Conservation (phyloP, 2,797 vertebrate genomes). For the Cyprinella venusta region DNA sequence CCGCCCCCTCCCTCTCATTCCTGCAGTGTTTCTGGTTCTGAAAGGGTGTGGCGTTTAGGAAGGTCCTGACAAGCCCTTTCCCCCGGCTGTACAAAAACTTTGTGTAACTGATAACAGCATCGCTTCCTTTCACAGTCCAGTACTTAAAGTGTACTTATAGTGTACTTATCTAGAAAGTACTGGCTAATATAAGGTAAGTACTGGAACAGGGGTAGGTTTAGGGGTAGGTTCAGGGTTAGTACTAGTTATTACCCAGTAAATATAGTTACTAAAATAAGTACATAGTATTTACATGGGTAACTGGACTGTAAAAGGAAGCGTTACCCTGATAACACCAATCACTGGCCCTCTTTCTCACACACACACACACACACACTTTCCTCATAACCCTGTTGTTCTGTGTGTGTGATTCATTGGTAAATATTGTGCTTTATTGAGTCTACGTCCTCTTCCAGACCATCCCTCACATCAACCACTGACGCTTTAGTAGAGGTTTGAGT, state of each 20-base stretch:
- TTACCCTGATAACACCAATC: neutral
- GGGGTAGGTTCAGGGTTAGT: too few relatives aligned
- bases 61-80: constrained; percentile 13
- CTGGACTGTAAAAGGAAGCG: too few relatives aligned
- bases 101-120: too few relatives aligned
- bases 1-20: constrained; percentile 21
- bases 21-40: neutral
- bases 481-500: too few relatives aligned
- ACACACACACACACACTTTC: neutral
- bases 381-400: neutral
- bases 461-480: neutral
- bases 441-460: neutral
- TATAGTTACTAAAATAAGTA: too few relatives aligned
- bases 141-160: too few relatives aligned
- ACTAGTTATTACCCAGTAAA: too few relatives aligned
- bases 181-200: too few relatives aligned
- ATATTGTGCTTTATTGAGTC: neutral
- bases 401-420: constrained; percentile 9
- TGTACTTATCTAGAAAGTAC: too few relatives aligned
- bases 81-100: neutral
- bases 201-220: too few relatives aligned
- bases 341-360: neutral
- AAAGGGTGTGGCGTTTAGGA: constrained; percentile 15
- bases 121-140: too few relatives aligned
- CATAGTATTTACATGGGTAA: too few relatives aligned